Percentiles rank a stretch among this genome's conserved stretches.
Conservation (phyloP, 1,140 invertebrate genomes). For the Drosophila prosaltans region DNA sequence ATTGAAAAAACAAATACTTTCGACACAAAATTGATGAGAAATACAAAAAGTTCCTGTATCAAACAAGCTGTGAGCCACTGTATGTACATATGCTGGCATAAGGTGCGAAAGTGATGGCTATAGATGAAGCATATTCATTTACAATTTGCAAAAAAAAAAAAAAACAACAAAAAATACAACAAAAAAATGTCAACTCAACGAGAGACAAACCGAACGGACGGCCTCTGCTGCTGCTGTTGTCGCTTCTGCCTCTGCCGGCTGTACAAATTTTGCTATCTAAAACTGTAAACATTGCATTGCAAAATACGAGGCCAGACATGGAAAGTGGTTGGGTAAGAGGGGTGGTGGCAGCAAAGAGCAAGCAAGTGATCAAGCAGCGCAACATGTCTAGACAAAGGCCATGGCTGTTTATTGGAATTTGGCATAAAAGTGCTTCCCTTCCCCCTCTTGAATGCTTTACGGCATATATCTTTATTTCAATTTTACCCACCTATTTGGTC, state of each 20-base stretch:
- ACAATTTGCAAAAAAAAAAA: slow-evolving; percentile 73
- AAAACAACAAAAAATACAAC: slow-evolving; percentile 46
- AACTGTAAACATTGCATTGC: slow-evolving; percentile 76
- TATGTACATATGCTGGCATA: slow-evolving; percentile 4
- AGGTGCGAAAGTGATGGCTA: slow-evolving; percentile 30
- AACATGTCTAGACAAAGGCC: slow-evolving; percentile 65
- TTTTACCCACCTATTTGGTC: slow-evolving; percentile 58
- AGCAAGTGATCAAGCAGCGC: slow-evolving; percentile 50
- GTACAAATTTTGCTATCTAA: slow-evolving; percentile 81
- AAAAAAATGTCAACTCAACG: slow-evolving; percentile 11
- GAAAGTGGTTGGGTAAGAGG: slow-evolving; percentile 36
- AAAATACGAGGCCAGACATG: slow-evolving; percentile 64
- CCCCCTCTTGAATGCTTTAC: slow-evolving; percentile 18
- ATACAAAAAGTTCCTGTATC: too few relatives aligned
- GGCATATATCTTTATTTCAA: slow-evolving; percentile 24
- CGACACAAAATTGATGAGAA: too few relatives aligned
- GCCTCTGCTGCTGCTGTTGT: slow-evolving; percentile 52
- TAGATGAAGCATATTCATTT: slow-evolving; percentile 69
- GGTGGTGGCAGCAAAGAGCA: slow-evolving; percentile 21
- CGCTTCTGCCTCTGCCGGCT: slow-evolving; percentile 50
- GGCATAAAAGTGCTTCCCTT: slow-evolving; percentile 36
- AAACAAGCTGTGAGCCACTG: too few relatives aligned
- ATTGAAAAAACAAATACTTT: too few relatives aligned
- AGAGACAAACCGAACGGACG: slow-evolving; percentile 1
- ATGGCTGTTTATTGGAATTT: slow-evolving; percentile 58